Percentiles rank a stretch among this genome's conserved stretches.
Conservation (phyloP, 2,113 vertebrate genomes). For the Eupsittula cactorum region DNA sequence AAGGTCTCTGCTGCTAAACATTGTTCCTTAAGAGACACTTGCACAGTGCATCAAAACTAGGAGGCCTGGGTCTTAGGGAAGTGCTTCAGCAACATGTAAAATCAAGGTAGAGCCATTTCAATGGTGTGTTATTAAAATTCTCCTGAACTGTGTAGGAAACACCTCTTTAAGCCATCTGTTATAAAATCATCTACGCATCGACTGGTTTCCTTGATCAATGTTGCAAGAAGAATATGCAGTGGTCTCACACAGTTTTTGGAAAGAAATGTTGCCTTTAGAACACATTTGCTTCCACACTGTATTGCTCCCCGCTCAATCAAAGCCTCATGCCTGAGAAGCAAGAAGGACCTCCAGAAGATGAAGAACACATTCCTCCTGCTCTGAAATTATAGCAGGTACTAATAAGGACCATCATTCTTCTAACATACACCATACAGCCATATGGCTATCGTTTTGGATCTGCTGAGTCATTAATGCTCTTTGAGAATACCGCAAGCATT, state of each 20-base stretch:
- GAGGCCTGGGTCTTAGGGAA: neutral
- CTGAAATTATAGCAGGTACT: neutral
- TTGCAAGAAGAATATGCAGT: neutral
- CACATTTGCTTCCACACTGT: fast-evolving
- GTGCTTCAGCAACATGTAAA: neutral
- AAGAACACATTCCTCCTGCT: neutral
- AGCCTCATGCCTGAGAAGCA: neutral
- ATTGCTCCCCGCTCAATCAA: neutral
- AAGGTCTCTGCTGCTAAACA: neutral
- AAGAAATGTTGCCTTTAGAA: neutral
- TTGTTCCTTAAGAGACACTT: neutral
- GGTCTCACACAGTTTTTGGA: neutral
- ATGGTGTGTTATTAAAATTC: neutral
- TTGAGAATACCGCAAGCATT: neutral
- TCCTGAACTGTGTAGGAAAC: neutral
- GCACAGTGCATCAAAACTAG: neutral
- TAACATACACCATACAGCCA: fast-evolving
- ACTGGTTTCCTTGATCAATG: neutral
- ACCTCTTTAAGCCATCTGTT: neutral
- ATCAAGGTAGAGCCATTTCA: neutral
- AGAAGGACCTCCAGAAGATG: neutral
- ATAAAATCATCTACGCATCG: neutral
- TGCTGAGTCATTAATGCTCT: neutral
- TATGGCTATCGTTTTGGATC: neutral
- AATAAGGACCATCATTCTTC: neutral